Base-by-base conservation (phyloP, 2,888 invertebrate species). In the Ametastegia equiseti region DNA sequence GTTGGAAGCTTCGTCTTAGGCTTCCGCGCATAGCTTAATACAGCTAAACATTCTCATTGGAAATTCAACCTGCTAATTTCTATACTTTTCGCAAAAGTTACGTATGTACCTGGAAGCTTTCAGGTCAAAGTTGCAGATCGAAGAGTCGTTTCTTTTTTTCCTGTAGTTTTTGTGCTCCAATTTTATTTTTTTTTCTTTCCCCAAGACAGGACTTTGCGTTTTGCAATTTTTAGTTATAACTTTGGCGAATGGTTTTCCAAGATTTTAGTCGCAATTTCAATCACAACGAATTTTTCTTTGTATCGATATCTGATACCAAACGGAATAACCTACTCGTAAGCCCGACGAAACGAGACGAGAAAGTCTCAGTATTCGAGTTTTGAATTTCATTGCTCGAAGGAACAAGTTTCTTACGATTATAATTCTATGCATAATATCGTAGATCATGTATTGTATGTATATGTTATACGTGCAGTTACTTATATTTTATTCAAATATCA, bases 21-120 rank as follows among this genome's bases (percentile, higher is more conserved):
- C 78, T 75, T 75, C 75, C 54, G 75, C 27, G 15, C n/a, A n/a
- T n/a, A n/a, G 54, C 54, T 75, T 23, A 27, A 42, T 42, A 57
- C n/a, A 27, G 42, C 57, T 42, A 42, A 60, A 30, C 27, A 54
- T 78, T 42, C 47, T 60, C 39, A 39, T 78, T 30, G 23, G 27
- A 27, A 6, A 60, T 60, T 60, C 30, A 15, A 15, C 60, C 27
- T 30, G 60, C 15, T 13, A 60, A 11, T 15, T 60, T 60, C 13
- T 60, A 13, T 15, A 60, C 30, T 30, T 15, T 4, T 30, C 27
- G 15, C 13, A 27, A 30, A 60, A 60, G 27, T 60, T 60, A 60
- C 15, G n/a, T n/a, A n/a, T n/a, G n/a, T n/a, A n/a, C n/a, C n/a
- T n/a, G n/a, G n/a, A n/a, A n/a, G n/a, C n/a, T n/a, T n/a, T n/a